Conservation (phyloP, 2,113 vertebrate species). For the Onychostoma macrolepis region DNA sequence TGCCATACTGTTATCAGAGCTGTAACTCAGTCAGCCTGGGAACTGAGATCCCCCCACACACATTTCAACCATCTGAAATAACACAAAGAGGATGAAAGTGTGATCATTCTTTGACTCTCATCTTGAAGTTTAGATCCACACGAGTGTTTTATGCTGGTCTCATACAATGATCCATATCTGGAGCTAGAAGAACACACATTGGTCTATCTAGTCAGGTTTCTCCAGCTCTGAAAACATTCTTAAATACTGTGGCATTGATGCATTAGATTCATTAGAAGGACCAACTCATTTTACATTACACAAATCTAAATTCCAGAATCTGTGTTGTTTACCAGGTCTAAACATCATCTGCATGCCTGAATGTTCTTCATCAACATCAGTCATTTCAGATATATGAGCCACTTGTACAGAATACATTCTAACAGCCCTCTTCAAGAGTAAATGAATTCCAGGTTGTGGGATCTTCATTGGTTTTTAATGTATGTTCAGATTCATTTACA, state of each 20-base stretch:
- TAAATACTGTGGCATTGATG: neutral
- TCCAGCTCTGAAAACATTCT: neutral
- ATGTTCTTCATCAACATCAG: slow-evolving; percentile 4
- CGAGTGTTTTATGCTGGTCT: slow-evolving; percentile 25
- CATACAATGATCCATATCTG: slow-evolving; percentile 38
- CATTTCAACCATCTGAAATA: slow-evolving; percentile 14
- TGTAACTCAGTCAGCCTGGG: slow-evolving; percentile 10
- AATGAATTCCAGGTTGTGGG: neutral
- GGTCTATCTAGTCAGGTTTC: neutral
- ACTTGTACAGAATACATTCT: neutral
- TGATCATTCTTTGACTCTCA: neutral
- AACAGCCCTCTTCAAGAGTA: neutral
- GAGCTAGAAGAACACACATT: neutral
- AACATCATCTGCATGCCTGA: neutral
- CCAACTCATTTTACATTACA: neutral
- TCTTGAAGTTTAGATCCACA: slow-evolving; percentile 33
- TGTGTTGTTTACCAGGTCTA: slow-evolving; percentile 4
- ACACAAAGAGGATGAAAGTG: neutral
- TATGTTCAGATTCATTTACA: neutral
- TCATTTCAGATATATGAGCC: neutral
- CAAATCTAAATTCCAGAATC: neutral
- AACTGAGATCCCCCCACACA: neutral
- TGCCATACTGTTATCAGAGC: slow-evolving; percentile 20
- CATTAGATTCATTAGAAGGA: neutral
- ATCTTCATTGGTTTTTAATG: neutral